Evolutionary conservation across 2,113 vertebrate species (phyloP).

Genomic region (Crotalus viridis): DNA sequence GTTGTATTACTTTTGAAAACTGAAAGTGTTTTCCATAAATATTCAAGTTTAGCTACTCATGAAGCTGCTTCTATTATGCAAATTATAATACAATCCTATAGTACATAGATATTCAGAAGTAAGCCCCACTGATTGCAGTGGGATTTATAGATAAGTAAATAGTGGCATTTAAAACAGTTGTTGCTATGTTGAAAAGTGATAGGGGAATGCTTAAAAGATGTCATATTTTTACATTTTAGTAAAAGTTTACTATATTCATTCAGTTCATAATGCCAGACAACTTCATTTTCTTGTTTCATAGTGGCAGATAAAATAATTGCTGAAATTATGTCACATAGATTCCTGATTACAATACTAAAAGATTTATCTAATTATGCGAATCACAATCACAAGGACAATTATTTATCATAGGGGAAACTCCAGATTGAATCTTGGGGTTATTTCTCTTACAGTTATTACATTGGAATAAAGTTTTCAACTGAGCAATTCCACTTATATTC

Average conservation of each 20-base stretch:
- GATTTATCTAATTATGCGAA: not conserved
- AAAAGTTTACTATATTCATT: not conserved
- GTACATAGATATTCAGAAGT: not conserved
- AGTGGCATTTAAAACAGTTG: not conserved
- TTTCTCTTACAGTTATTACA: not conserved
- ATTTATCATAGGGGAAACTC: not conserved
- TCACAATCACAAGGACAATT: not conserved
- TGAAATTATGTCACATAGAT: not conserved
- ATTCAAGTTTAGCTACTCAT: not conserved
- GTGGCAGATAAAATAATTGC: not conserved
- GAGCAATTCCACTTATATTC: not conserved
- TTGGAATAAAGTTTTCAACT: not conserved
- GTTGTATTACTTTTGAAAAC: slow-evolving; percentile 5
- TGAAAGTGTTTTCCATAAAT: not conserved
- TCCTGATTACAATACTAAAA: not conserved
- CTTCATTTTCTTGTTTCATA: not conserved
- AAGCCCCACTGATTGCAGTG: not conserved
- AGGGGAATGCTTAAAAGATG: not conserved
- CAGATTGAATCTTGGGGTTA: not conserved
- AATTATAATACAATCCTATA: not conserved
- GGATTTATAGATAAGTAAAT: not conserved
- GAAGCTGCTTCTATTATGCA: slow-evolving; percentile 9
- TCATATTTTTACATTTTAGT: not conserved
- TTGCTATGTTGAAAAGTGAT: not conserved
- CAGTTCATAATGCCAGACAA: not conserved